Evolutionary conservation across 2,888 invertebrate species (phyloP).

Genomic region (Agapostemon virescens): DNA sequence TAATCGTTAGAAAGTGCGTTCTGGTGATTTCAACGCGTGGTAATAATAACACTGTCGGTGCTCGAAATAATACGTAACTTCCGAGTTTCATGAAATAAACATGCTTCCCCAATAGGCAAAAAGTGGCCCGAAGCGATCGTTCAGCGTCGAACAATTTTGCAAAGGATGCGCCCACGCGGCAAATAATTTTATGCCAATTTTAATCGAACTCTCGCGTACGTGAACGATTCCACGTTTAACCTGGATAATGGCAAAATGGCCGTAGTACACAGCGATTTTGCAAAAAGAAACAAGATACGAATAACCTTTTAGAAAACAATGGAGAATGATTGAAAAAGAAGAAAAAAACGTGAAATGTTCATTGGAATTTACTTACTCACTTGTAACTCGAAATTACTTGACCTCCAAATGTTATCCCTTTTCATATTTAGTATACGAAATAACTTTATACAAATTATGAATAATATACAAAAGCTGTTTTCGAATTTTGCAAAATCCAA

Average conservation of each 20-base stretch:
- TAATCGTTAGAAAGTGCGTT: constrained; percentile 5
- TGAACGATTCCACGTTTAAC: no score
- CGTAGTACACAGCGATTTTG: not conserved
- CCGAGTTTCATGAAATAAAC: constrained; percentile 21
- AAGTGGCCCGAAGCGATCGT: constrained; percentile 17
- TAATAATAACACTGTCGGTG: constrained; percentile 7
- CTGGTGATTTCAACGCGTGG: constrained; percentile 14
- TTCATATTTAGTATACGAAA: no score
- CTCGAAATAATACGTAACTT: constrained; percentile 3
- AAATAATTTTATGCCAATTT: constrained; percentile 32
- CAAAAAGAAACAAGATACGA: not conserved
- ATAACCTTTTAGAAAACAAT: no score
- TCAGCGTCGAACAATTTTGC: constrained; percentile 2
- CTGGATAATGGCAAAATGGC: no score
- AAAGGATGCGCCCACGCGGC: constrained; percentile 32
- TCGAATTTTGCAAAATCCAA: no score
- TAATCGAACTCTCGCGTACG: constrained; percentile 37
- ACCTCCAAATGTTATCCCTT: no score
- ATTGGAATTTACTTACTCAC: no score
- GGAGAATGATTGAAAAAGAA: no score
- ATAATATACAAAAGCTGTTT: no score
- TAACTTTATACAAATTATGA: no score
- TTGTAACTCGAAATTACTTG: no score
- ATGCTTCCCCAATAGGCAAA: not conserved
- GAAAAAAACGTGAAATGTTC: no score